Conservation (phyloP, 2,797 vertebrate genomes). For the Phoxinus dragarum region DNA sequence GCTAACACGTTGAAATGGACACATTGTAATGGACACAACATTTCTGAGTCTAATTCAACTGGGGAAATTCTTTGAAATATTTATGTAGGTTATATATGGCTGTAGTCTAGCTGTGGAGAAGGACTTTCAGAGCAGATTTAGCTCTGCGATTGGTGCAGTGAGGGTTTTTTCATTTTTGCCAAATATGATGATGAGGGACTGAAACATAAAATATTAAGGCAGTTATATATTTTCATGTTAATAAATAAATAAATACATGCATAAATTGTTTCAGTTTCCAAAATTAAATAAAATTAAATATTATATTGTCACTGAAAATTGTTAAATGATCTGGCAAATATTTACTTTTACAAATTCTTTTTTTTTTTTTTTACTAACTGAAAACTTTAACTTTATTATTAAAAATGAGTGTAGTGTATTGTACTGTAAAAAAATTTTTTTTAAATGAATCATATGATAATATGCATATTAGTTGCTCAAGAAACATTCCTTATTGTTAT, state of each 20-base stretch:
- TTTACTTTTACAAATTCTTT: no score
- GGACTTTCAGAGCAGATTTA: neutral
- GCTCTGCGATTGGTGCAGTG: neutral
- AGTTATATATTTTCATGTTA: neutral
- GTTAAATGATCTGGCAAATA: neutral
- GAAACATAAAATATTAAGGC: neutral
- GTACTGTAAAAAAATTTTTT: no score
- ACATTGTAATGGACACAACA: neutral
- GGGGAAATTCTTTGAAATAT: neutral
- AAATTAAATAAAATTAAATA: neutral
- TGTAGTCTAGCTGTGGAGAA: neutral
- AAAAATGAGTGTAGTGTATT: no score
- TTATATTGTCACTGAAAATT: neutral
- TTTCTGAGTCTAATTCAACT: neutral
- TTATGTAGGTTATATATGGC: slow-evolving; percentile 6
- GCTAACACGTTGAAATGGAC: neutral
- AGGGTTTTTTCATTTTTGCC: neutral
- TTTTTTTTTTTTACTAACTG: neutral
- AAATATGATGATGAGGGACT: neutral
- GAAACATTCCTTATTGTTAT: no score
- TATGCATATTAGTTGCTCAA: no score
- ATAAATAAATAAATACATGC: neutral
- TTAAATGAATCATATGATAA: no score
- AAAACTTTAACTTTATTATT: neutral
- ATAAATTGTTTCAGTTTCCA: neutral